phyloP scores from a whole-genome alignment of 2,888 invertebrate genomes.

The Leucophenga montana region DNA sequence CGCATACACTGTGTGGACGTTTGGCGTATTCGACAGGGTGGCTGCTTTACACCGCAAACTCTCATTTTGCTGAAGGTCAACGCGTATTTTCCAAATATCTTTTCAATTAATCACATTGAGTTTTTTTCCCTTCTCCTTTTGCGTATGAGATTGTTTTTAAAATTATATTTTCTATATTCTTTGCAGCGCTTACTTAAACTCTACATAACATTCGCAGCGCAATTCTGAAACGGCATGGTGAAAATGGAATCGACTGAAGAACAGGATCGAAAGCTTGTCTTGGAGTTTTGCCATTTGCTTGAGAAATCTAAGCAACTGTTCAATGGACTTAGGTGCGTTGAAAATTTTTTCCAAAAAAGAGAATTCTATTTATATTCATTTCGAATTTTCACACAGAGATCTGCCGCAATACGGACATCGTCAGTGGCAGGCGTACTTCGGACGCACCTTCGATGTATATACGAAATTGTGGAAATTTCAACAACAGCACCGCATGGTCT shows the following conservation, averaged over 20 bases:
- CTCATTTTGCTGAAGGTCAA: background rate
- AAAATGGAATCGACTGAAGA: slow-evolving; percentile 88
- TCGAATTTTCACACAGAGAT: slow-evolving; percentile 81
- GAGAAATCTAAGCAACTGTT: slow-evolving; percentile 98
- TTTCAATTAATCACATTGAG: slow-evolving; percentile 37
- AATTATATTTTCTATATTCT: slow-evolving; percentile 28
- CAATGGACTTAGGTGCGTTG: slow-evolving; percentile 88
- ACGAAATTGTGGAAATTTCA: slow-evolving; percentile 99
- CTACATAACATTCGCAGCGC: slow-evolving; percentile 69
- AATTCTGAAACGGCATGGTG: slow-evolving; percentile 76
- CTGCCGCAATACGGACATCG: slow-evolving; percentile 97
- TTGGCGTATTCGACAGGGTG: too few relatives aligned
- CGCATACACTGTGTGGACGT: too few relatives aligned
- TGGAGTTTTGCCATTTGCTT: slow-evolving; percentile 95
- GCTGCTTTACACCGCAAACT: too few relatives aligned
- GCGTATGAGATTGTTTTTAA: slow-evolving; percentile 5
- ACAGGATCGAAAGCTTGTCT: slow-evolving; percentile 91
- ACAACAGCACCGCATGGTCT: slow-evolving; percentile 92
- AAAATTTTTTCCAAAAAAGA: too few relatives aligned
- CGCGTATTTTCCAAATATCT: slow-evolving; percentile 21
- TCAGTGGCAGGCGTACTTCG: slow-evolving; percentile 98
- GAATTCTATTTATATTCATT: slow-evolving; percentile 1
- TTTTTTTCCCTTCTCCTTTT: background rate
- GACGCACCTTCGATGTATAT: slow-evolving; percentile 96
- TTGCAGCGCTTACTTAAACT: slow-evolving; percentile 65